A percentile compares a stretch with the other conserved stretches of the same genome.
Conservation (phyloP, 2,888 invertebrate species). For the Ophraella communa region DNA sequence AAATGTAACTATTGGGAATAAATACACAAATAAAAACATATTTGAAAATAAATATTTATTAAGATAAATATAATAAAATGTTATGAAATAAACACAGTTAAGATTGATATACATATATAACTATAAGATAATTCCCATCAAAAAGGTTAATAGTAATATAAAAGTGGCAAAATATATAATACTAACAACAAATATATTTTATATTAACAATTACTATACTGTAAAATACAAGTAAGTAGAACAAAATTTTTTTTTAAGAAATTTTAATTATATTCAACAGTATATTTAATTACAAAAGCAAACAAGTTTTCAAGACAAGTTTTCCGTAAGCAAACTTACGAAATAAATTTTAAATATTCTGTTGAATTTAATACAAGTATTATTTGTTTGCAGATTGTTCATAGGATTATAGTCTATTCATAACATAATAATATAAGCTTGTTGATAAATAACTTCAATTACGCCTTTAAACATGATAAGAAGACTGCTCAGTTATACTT, state of each 20-base stretch:
- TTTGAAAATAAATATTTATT: conserved; percentile 38
- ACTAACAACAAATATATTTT: conserved; percentile 5
- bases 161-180: conserved; percentile 24
- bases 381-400: too few species aligned
- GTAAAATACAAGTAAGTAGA: neutral
- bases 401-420: too few species aligned
- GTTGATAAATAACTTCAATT: too few species aligned
- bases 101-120: conserved; percentile 22
- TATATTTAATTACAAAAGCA: too few species aligned
- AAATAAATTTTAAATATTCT: too few species aligned
- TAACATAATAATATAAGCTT: too few species aligned
- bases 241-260: neutral
- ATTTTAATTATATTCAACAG: neutral
- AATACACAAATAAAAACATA: neutral
- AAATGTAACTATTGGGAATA: too few species aligned
- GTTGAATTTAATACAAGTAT: too few species aligned
- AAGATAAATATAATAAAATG: conserved; percentile 30
- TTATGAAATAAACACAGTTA: conserved; percentile 32
- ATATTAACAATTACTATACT: neutral
- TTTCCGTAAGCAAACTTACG: too few species aligned
- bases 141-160: conserved; percentile 17
- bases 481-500: too few species aligned
- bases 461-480: too few species aligned
- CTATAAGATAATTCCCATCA: conserved; percentile 5
- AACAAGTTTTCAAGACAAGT: too few species aligned